Base-by-base conservation (phyloP, 2,797 vertebrate species). In the Pelobates cultripes region DNA sequence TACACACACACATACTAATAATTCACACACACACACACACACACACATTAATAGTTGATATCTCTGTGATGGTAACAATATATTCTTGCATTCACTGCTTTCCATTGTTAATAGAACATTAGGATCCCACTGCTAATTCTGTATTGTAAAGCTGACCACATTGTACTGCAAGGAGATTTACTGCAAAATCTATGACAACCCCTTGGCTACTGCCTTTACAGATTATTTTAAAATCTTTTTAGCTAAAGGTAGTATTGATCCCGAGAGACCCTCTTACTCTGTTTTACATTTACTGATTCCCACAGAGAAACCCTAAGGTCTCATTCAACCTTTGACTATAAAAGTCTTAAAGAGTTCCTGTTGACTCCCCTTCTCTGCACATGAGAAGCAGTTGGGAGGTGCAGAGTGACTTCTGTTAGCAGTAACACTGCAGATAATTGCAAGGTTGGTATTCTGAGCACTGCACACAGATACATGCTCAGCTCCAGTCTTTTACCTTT, bases 351-450 rank as follows among this genome's bases (percentile, higher is more conserved):
- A 71, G 82, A 84, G 82, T 80, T 84, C 57, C 68, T 55, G 70
- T 70, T 79, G 82, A 83, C 77, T 83, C 63, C 28, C 77, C 41
- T 66, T 66, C 77, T 66, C 66, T 75, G 64, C 77, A 75, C 77
- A 75, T 10, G 44, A 75, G 67, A 64, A 79, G 73, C 77, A 84
- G 77, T 76, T 76, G 77, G 80, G 81, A 79, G 82, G 82, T 79
- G 82, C 82, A 51, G 47, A 51, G 47, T 51, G 73, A 67, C 82
- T 84, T 70, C 77, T 75, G 57, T 76, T 80, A 78, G 77, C 77
- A 75, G 73, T 43, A 84, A 78, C 82, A 84, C 82, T 84, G 82
- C 82, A 84, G 82, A 84, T 84, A 84, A 84, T 84, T 84, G 77
- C 72, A 79, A 77, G 67, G 82, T 84, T 84, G 82, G 82, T 84